phyloP scores from a whole-genome alignment of 2,113 vertebrate genomes.

The Mugil cephalus region DNA sequence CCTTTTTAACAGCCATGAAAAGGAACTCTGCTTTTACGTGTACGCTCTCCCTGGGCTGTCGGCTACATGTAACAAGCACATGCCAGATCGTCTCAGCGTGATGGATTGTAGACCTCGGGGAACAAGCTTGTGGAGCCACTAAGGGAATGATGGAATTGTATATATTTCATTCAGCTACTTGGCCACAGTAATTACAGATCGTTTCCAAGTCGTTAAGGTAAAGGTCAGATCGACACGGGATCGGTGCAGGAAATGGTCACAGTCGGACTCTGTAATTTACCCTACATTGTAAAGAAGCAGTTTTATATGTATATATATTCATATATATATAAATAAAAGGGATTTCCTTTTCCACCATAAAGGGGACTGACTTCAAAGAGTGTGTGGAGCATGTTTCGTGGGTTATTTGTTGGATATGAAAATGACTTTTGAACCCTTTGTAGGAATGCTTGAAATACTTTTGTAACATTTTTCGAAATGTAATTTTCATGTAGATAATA shows the following conservation, averaged over 20 bases:
- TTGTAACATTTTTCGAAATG: too few relatives aligned
- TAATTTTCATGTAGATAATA: too few relatives aligned
- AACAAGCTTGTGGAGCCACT: conserved; percentile 8
- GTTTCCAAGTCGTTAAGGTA: conserved; percentile 39
- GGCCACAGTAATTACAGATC: conserved; percentile 59
- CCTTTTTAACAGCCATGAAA: conserved; percentile 34
- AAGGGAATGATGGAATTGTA: conserved; percentile 38
- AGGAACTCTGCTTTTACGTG: conserved; percentile 9
- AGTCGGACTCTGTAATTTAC: conserved; percentile 41
- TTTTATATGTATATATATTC: background rate
- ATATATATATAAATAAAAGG: background rate
- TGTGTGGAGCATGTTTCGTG: background rate
- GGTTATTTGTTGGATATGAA: background rate
- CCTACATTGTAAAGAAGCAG: conserved; percentile 32
- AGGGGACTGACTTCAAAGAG: background rate
- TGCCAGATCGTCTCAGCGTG: conserved; percentile 43
- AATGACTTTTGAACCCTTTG: too few relatives aligned
- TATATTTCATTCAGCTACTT: conserved; percentile 47
- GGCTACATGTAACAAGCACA: conserved; percentile 37
- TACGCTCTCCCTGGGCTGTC: conserved; percentile 42
- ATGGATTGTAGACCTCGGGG: conserved; percentile 55
- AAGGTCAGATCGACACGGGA: conserved; percentile 56
- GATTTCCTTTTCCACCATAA: conserved; percentile 1
- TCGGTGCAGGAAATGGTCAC: conserved; percentile 9
- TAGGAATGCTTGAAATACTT: too few relatives aligned